Evolutionary conservation across 2,797 vertebrate genomes (phyloP), one percentile per base, ranked within the genome.

Genomic region (Paedocypris micromegethes): DNA sequence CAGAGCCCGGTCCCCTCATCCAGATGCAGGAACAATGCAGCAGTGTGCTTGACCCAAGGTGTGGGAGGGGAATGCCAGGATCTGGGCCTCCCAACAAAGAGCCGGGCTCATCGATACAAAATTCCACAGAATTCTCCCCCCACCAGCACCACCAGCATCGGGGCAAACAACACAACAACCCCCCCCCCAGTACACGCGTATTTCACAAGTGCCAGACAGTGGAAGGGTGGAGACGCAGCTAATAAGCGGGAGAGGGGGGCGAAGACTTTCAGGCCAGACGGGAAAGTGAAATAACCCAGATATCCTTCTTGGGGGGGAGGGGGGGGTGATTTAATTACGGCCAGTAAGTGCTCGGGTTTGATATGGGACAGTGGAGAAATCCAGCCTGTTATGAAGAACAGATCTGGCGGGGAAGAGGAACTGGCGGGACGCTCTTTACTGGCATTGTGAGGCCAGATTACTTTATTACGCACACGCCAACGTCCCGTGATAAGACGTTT

Each of bases 21-120:
- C 75, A 78, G 84, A 86, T 87, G 78, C 80, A 79, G 72, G 85
- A 89, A 91, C 90, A 91, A 91, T 90, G 85, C 85, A 6, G 74
- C 85, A 87, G 88, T 90, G 89, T 90, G 84, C 66, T 87, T 87
- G 82, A 87, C 89, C 89, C 85, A 88, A 90, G 89, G 90, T 90
- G 88, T 91, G 88, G 90, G 89, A 89, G 88, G 84, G 85, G 81
- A 81, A 81, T 68, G 81, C 72, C 74, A 79, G 84, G 83, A 86
- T 89, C 86, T 80, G 82, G 67, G 85, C 81, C 79, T 84, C 74
- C 79, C 72, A 86, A 91, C 88, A 90, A 91, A 89, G 87, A 75
- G 77, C 76, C 70, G 68, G 53, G 73, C 75, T 74, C 71, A 73
- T 76, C 72, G 70, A 73, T 71, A 68, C 68, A 83, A 53, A 79